Conservation (phyloP, 2,888 invertebrate genomes). For the Drosophila anomalipes region DNA sequence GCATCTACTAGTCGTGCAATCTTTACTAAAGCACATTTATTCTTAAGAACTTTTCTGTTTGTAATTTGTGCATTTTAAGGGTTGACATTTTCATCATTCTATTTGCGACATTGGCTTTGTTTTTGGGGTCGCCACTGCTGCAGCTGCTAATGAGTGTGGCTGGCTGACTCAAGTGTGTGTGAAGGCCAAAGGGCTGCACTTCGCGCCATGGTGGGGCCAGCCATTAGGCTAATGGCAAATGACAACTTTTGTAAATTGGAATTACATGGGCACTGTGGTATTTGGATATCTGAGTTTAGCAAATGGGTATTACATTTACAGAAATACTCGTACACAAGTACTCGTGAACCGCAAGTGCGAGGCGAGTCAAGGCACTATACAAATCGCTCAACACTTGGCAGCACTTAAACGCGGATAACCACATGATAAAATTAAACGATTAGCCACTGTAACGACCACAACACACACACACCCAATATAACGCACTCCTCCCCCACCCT, state of each 20-base stretch:
- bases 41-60: slow-evolving; percentile 9
- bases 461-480: slow-evolving; percentile 7
- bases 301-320: slow-evolving; percentile 1
- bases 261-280: slow-evolving; percentile 37
- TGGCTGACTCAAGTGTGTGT: slow-evolving; percentile 40
- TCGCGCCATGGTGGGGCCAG: slow-evolving; percentile 28
- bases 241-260: slow-evolving; percentile 47
- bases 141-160: slow-evolving; percentile 47
- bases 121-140: slow-evolving; percentile 21
- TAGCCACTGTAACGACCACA: slow-evolving; percentile 58
- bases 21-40: not conserved
- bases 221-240: slow-evolving; percentile 56
- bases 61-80: slow-evolving; percentile 46
- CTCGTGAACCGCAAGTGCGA: slow-evolving; percentile 28
- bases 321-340: too few species aligned
- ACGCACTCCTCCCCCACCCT: not conserved
- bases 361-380: slow-evolving; percentile 36
- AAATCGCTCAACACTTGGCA: slow-evolving; percentile 74
- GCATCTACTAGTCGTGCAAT: not conserved
- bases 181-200: slow-evolving; percentile 39
- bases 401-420: slow-evolving; percentile 77
- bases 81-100: slow-evolving; percentile 41
- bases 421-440: slow-evolving; percentile 80
- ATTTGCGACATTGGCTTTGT: slow-evolving; percentile 44
- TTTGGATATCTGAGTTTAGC: slow-evolving; percentile 12